Conservation (phyloP, 1,140 invertebrate genomes). For the Brachionus rubens region DNA sequence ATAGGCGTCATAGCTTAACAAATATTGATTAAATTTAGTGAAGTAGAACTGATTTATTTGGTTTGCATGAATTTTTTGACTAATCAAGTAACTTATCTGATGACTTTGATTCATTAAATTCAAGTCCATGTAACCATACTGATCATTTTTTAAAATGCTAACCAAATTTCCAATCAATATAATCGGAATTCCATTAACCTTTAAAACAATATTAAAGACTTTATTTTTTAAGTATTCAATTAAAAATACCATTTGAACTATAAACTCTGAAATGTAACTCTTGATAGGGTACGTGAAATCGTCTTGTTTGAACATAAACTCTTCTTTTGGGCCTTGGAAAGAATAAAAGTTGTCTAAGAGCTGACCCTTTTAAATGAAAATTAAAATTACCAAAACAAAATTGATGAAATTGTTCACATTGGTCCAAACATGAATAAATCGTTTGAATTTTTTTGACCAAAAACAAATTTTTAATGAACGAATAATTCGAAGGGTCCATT, state of each 20-base stretch:
- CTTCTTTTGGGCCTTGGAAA: not conserved
- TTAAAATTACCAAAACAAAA: constrained; percentile 38
- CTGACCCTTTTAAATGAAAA: too few species aligned
- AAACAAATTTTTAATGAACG: constrained; percentile 15
- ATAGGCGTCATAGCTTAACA: not conserved
- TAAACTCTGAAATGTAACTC: constrained; percentile 16
- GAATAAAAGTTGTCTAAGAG: not conserved
- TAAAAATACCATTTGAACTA: not conserved
- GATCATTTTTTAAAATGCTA: not conserved
- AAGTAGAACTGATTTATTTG: constrained; percentile 16
- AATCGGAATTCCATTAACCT: not conserved
- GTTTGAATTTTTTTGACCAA: constrained; percentile 35
- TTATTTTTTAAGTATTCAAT: not conserved
- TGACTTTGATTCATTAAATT: not conserved
- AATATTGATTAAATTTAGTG: constrained; percentile 9
- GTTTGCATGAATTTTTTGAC: not conserved
- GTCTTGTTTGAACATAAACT: not conserved
- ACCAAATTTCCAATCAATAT: constrained; percentile 6
- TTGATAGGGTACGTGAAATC: not conserved
- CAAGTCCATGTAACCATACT: not conserved
- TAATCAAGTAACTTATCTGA: not conserved
- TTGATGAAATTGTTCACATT: not conserved
- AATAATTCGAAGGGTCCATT: not conserved
- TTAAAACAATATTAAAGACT: not conserved
- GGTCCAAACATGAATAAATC: not conserved